These are phyloP conservation scores for Furnarius figulus DNA, from an alignment of 2,113 vertebrate species.

Conservation along the genomic window DNA sequence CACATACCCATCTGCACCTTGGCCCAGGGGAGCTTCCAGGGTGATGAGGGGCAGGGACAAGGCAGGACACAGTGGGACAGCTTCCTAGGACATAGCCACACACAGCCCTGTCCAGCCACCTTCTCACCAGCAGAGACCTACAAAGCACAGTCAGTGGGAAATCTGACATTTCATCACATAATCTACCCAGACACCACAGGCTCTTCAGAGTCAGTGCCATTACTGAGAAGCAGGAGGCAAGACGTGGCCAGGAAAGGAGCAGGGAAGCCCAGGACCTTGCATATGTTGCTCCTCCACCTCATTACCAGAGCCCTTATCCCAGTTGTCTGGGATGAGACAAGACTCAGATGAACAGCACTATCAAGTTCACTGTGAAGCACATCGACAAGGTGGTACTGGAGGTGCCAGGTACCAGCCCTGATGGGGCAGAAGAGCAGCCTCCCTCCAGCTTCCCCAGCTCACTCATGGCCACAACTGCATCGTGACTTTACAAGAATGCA, in stretches of 20 bases:
- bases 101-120: not conserved
- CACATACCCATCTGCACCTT: no score
- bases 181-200: fast-evolving
- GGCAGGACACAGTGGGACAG: not conserved
- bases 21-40: fast-evolving
- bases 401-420: not conserved
- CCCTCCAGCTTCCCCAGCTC: not conserved
- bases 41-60: not conserved
- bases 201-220: fast-evolving
- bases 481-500: not conserved
- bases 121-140: not conserved
- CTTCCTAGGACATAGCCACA: not conserved
- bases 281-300: not conserved
- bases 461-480: fast-evolving
- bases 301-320: not conserved
- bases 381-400: not conserved
- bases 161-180: no score
- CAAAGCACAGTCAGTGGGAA: fast-evolving
- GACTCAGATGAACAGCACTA: not conserved
- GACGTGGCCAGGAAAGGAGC: fast-evolving
- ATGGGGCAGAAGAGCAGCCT: not conserved
- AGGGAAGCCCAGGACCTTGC: fast-evolving
- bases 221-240: fast-evolving
- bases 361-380: no score
- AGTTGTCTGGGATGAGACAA: fast-evolving